Evolutionary conservation across 2,797 vertebrate species (phyloP), one percentile per base, ranked within the genome.

Genomic region (Pogonophryne albipinna): DNA sequence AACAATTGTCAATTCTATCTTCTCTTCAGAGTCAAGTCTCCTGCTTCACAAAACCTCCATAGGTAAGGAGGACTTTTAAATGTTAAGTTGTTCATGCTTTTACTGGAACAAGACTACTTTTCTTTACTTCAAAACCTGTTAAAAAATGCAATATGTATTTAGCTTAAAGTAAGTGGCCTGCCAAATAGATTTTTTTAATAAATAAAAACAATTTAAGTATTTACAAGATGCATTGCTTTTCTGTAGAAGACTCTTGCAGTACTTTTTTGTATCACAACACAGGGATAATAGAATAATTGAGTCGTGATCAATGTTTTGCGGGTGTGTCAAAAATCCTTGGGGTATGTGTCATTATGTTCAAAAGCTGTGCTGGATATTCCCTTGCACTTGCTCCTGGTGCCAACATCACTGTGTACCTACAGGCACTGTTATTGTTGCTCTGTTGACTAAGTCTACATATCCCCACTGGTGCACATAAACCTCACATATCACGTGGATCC

Each of bases 381-480:
- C 46, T 14, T 74, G 69, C 67, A 78, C 76, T 79, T 73, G 52
- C 76, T 77, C 66, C 64, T 41, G 11, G 75, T 78, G 80, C 75
- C 81, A 85, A 61, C 76, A 82, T 70, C 63, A 66, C 47, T 81
- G 86, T 89, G 84, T 86, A 82, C 71, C 83, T 89, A 87, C 78
- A 85, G 82, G 74, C 78, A 60, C 67, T 83, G 82, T 79, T 86
- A 78, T 78, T 90, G 90, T 86, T 88, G 73, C 78, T 80, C 66
- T 90, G 87, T 91, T 90, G 86, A 91, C 86, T 88, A 73, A 85
- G 78, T 79, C 71, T 71, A 56, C 74, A 85, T 76, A 81, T 86
- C 85, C 83, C 78, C 74, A 76, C 80, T 78, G 85, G 83, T 85
- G 82, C 76, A 77, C 78, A 78, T 78, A 85, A 78, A 90, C 65